Percentiles rank a stretch among this genome's conserved stretches.
phyloP scores from a whole-genome alignment of 2,113 vertebrate genomes.

The Haliaeetus leucogaster region DNA sequence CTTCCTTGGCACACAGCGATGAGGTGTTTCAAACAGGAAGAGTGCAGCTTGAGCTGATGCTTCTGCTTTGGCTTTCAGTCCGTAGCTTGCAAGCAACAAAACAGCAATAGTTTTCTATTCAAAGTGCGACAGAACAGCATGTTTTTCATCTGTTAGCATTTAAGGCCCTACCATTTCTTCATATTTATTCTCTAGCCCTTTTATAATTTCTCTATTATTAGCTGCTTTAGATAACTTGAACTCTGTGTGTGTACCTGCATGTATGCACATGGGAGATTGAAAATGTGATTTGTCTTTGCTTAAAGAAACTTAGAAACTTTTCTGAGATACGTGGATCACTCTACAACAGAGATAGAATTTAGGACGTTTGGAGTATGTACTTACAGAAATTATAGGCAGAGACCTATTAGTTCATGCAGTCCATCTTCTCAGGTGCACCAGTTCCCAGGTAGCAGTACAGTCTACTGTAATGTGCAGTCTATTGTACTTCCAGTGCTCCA shows the following conservation, averaged over 20 bases:
- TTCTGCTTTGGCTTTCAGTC: neutral
- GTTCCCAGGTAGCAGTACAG: neutral
- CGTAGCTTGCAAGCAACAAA: neutral
- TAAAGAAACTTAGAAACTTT: too few species aligned
- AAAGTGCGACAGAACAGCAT: fast-evolving
- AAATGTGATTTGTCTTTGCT: too few species aligned
- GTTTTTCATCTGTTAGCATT: neutral
- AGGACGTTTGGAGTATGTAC: neutral
- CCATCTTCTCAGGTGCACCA: neutral
- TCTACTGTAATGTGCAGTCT: neutral
- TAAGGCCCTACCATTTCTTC: neutral
- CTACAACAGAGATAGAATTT: neutral
- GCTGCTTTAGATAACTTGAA: neutral
- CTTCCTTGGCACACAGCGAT: fast-evolving
- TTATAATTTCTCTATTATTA: neutral
- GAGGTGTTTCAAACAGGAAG: neutral
- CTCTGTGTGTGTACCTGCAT: neutral
- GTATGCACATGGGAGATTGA: neutral
- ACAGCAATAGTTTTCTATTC: neutral
- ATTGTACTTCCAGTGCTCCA: neutral
- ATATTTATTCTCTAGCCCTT: neutral
- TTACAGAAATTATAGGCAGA: neutral
- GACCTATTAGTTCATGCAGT: neutral
- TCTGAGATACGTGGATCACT: neutral
- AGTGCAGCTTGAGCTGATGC: too few species aligned